Evolutionary conservation across 2,888 invertebrate genomes (phyloP).

Genomic region (Apotomis betuletana): DNA sequence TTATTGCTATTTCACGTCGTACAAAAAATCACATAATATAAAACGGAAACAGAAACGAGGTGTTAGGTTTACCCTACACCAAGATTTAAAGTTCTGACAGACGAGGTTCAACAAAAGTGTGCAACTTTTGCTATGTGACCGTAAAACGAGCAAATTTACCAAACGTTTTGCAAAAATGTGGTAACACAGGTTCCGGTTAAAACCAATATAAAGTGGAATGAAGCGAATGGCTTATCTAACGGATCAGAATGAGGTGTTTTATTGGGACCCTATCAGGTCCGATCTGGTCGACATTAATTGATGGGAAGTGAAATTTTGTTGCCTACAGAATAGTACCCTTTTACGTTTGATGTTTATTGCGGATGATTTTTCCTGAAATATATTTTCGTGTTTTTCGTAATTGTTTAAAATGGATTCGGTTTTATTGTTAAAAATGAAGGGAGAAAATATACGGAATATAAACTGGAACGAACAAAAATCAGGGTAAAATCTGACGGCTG

Average conservation of each 20-base stretch:
- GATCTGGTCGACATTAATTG: constrained; percentile 37
- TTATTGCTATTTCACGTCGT: too few species aligned
- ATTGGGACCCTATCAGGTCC: constrained; percentile 34
- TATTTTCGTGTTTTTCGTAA: not conserved
- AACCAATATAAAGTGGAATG: constrained; percentile 24
- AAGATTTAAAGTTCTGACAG: too few species aligned
- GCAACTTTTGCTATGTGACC: too few species aligned
- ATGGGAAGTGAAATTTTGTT: constrained; percentile 37
- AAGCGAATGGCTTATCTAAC: constrained; percentile 28
- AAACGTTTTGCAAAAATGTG: too few species aligned
- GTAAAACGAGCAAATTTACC: too few species aligned
- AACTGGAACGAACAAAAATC: too few species aligned
- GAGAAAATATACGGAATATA: too few species aligned
- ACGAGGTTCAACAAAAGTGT: too few species aligned
- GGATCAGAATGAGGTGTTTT: constrained; percentile 40
- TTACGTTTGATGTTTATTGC: constrained; percentile 22
- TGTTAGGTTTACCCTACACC: too few species aligned
- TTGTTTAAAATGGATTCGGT: not conserved
- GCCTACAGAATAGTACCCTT: constrained; percentile 25
- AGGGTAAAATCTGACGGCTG: too few species aligned
- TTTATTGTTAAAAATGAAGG: not conserved
- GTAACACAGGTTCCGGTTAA: not conserved
- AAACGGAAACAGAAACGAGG: too few species aligned
- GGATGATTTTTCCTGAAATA: constrained; percentile 1
- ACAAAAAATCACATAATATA: too few species aligned